Evolutionary conservation across 2,888 invertebrate genomes (phyloP).

Genomic region (Nasonovia ribisnigri): DNA sequence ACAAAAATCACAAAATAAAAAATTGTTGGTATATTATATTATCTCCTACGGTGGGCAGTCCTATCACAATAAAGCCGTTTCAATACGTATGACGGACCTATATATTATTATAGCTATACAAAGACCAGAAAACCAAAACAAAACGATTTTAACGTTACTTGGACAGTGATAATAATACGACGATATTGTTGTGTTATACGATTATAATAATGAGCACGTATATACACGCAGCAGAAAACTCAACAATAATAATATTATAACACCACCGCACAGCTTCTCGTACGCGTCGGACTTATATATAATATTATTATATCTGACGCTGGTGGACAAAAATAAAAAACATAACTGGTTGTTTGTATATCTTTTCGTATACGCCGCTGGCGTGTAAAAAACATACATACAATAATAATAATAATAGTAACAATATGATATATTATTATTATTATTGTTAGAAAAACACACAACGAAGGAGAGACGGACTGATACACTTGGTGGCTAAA

Average conservation of each 20-base stretch:
- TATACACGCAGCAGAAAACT: neutral
- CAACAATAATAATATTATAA: neutral
- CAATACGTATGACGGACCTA: no score
- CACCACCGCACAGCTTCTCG: neutral
- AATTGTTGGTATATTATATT: no score
- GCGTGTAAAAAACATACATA: neutral
- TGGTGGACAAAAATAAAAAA: neutral
- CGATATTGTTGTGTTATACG: neutral
- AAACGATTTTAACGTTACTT: neutral
- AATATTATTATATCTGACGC: no score
- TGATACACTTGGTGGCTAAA: neutral
- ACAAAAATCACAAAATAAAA: no score
- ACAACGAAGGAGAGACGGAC: neutral
- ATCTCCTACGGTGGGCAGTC: no score
- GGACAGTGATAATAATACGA: neutral
- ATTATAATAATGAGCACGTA: neutral
- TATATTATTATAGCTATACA: no score
- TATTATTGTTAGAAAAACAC: neutral
- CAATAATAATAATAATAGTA: neutral
- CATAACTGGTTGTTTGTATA: slow-evolving; percentile 17
- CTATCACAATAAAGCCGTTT: no score
- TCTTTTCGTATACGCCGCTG: neutral
- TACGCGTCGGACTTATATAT: neutral
- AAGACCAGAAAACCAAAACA: no score
- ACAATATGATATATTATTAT: slow-evolving; percentile 3